A percentile compares a stretch with the other conserved stretches of the same genome.
Conservation (phyloP, 2,113 vertebrate species). For the Pseudopipra pipra region DNA sequence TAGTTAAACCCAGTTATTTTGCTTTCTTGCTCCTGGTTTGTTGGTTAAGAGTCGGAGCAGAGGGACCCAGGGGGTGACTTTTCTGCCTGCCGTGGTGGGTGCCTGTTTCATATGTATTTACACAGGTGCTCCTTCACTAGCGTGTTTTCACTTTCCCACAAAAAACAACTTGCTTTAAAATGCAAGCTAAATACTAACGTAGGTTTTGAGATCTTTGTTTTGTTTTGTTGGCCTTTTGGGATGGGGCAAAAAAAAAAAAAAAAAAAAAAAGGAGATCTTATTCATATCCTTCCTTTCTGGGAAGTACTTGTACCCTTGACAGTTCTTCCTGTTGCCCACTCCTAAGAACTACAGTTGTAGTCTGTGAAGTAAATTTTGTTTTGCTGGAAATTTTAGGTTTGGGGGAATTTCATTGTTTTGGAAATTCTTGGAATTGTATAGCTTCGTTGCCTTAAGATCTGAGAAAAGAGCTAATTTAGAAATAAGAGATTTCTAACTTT, state of each 20-base stretch:
- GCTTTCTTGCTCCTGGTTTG: background rate
- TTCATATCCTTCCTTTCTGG: constrained; percentile 67
- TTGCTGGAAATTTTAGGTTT: constrained; percentile 3
- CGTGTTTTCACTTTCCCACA: constrained; percentile 53
- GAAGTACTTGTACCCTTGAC: constrained; percentile 28
- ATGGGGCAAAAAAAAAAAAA: background rate
- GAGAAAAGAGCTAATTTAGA: background rate
- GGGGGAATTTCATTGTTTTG: background rate
- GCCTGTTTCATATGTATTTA: background rate
- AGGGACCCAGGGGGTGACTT: background rate
- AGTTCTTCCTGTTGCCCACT: constrained; percentile 28
- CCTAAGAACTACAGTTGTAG: background rate
- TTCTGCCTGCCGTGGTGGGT: background rate
- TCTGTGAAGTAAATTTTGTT: background rate
- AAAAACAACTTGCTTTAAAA: constrained; percentile 5
- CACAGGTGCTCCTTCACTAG: constrained; percentile 7
- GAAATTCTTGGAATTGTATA: background rate
- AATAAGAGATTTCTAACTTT: background rate
- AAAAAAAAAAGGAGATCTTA: background rate
- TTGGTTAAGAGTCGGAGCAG: background rate
- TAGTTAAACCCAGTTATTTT: background rate
- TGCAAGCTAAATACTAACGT: background rate
- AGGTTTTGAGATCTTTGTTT: constrained; percentile 3
- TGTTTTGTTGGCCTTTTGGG: constrained; percentile 4
- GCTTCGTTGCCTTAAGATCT: background rate